Percentiles rank a stretch among this genome's conserved stretches.
These are phyloP conservation scores for Oopsacas minuta DNA, from an alignment of 37 sponge, comb jelly and placozoan genomes.

Conservation along the genomic window DNA sequence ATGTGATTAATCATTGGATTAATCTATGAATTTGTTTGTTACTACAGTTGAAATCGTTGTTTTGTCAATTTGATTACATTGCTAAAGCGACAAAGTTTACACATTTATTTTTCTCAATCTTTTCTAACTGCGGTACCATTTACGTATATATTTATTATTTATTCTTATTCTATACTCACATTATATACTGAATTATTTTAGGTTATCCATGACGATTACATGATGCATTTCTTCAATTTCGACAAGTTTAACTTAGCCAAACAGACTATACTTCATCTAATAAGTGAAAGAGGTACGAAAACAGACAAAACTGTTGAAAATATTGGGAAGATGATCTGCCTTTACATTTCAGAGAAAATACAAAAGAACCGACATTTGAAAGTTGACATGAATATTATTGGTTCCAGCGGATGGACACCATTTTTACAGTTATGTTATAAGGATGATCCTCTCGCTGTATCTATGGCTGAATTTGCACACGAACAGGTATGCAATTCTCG, in stretches of 20 bases:
- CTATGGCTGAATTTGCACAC: background rate
- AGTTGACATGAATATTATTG: background rate
- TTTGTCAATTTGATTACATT: too few species aligned
- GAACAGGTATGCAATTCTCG: background rate
- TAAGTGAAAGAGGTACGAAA: background rate
- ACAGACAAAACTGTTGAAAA: background rate
- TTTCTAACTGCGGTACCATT: too few species aligned
- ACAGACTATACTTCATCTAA: slow-evolving; percentile 9
- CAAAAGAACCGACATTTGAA: background rate
- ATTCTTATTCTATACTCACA: too few species aligned
- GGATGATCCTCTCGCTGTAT: background rate
- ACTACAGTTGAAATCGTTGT: too few species aligned
- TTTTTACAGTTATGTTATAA: background rate
- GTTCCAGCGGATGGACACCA: background rate
- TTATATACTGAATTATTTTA: too few species aligned
- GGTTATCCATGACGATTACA: background rate
- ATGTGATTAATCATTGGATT: too few species aligned
- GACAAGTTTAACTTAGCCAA: background rate
- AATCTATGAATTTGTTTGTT: too few species aligned
- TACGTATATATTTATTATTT: too few species aligned
- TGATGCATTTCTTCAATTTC: background rate
- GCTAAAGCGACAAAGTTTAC: too few species aligned
- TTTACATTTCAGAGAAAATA: background rate
- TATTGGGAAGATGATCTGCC: background rate
- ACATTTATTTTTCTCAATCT: too few species aligned